Percentiles rank a stretch among this genome's conserved stretches.
These are phyloP conservation scores for Cossypha caffra DNA, from an alignment of 2,797 vertebrate species.

Conservation along the genomic window DNA sequence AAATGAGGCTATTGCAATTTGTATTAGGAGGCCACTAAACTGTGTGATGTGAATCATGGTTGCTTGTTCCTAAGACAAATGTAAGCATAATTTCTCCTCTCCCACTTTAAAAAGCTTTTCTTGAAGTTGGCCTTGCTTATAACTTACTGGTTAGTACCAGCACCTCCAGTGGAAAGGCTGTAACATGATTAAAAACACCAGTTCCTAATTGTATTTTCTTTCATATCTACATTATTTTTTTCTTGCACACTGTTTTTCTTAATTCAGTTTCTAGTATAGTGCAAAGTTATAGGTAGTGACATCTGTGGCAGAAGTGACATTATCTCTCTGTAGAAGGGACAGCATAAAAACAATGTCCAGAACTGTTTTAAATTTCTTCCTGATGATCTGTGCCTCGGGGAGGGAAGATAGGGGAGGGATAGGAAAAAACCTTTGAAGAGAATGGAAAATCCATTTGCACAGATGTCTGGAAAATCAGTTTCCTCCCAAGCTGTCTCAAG, in stretches of 20 bases:
- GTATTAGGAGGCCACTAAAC: background rate
- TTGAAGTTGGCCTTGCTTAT: background rate
- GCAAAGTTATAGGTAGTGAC: background rate
- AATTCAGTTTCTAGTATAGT: background rate
- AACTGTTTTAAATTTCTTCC: background rate
- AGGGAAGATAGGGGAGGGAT: background rate
- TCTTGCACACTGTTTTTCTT: background rate
- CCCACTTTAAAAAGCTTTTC: background rate
- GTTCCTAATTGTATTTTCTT: background rate
- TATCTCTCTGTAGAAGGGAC: background rate
- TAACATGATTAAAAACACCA: background rate
- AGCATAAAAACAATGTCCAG: background rate
- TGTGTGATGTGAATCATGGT: accelerated
- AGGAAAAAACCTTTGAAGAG: constrained; percentile 25
- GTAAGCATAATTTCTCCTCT: background rate
- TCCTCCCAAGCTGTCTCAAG: background rate
- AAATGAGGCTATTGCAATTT: background rate
- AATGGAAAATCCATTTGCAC: constrained; percentile 40
- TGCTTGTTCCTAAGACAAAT: background rate
- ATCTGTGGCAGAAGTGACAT: background rate
- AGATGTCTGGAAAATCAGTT: constrained; percentile 55
- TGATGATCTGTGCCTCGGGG: background rate
- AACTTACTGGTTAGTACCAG: background rate
- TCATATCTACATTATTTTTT: background rate
- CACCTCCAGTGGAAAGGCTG: background rate